Base-by-base conservation (phyloP, 2,797 vertebrate genomes). In the Pteropus rufus region DNA sequence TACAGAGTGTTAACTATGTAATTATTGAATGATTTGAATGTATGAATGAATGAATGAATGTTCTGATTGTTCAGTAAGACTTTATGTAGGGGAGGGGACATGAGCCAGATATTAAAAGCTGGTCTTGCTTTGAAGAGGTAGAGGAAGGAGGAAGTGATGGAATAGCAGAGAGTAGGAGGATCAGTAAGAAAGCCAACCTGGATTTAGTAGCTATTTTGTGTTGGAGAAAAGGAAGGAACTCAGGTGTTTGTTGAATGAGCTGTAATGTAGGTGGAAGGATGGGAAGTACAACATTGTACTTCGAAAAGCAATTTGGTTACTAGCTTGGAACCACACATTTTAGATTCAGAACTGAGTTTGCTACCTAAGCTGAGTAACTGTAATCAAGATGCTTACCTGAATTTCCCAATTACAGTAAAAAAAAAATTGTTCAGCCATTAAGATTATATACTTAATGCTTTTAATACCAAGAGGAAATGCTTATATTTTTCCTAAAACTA, bases 391-490 rank as follows among this genome's bases (percentile, higher is more conserved):
- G 79, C 73, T 86, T 83, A 86, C 34, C 24, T 29, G 23, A 81
- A 29, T 72, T 89, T 84, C 29, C 73, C 49, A 89, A 16, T 89
- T 90, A 16, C 18, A 72, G 12, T 44, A 10, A 76, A 91, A 86
- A 39, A 24, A 23, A 15, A 31, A 4, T 31, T n/a, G 21, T 91
- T 73, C 2, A 52, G n/a, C 44, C 7, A 31, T 89, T 93, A 56
- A 72, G 44, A 81, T 93, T 94, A 29, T 93, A 12, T 84, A 85
- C 29, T 79, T 84, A 36, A 44, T 77, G 36, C 70, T 93, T 97
- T 94, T 76, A 81, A 60, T 85, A 73, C 82, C 19, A 39, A 39
- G 7, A 58, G 29, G 54, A 92, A 64, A 67, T 72, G 9, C 34
- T 82, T 67, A 29, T 26, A 2, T 65, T 89, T 95, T 95, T 95